Conservation (phyloP, 1,140 invertebrate species). For the Drosophila simulans region DNA sequence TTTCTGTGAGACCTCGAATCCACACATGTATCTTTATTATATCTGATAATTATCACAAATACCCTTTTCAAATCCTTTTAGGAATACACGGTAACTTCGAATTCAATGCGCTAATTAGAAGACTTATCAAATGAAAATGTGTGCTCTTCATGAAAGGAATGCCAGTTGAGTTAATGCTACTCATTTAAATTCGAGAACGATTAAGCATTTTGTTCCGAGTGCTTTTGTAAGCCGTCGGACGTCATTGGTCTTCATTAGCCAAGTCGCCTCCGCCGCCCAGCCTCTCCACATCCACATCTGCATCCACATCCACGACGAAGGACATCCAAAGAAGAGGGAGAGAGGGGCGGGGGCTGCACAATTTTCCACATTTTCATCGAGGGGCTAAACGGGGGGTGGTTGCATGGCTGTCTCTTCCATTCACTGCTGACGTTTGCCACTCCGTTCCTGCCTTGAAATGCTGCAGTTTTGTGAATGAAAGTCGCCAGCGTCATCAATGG, state of each 20-base stretch:
- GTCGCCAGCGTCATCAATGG: conserved; percentile 64
- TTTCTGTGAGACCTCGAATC: no score
- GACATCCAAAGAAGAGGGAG: background rate
- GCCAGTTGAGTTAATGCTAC: background rate
- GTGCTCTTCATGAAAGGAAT: background rate
- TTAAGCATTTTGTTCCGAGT: background rate
- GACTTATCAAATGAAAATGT: background rate
- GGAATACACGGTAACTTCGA: no score
- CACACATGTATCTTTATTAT: no score
- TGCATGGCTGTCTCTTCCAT: conserved; percentile 10
- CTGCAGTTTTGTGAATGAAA: conserved; percentile 76
- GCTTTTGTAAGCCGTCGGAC: conserved; percentile 19
- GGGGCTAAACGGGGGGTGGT: background rate
- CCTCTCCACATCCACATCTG: conserved; percentile 9
- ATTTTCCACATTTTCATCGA: conserved; percentile 8
- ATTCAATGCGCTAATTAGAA: no score
- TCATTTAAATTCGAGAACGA: background rate
- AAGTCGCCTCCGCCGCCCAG: conserved; percentile 3
- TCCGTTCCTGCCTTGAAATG: conserved; percentile 51
- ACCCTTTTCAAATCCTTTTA: no score
- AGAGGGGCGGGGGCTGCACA: background rate
- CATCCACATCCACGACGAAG: conserved; percentile 7
- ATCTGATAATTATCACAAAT: no score
- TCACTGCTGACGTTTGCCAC: conserved; percentile 26
- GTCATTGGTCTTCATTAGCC: conserved; percentile 63